Conservation (phyloP, 2,797 vertebrate species). For the Clamator glandarius region DNA sequence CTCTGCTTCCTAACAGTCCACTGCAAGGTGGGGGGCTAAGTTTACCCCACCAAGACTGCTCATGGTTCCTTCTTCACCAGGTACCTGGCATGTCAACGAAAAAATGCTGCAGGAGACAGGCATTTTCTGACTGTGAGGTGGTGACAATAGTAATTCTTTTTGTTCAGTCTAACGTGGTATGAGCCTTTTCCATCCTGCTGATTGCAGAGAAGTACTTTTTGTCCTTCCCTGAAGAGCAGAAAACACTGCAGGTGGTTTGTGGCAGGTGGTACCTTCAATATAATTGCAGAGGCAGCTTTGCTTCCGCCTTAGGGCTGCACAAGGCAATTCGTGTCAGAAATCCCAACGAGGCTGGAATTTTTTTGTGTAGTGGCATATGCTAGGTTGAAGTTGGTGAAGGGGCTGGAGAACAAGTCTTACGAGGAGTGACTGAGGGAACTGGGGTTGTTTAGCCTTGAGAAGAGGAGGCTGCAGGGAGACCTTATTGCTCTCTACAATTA, state of each 20-base stretch:
- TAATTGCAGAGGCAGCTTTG: not conserved
- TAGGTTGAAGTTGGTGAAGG: not conserved
- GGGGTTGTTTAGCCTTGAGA: too few species aligned
- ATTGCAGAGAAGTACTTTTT: not conserved
- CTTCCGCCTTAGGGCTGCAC: not conserved
- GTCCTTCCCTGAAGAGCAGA: not conserved
- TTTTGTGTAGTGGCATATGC: not conserved
- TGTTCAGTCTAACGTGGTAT: not conserved
- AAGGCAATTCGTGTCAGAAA: not conserved
- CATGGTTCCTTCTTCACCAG: not conserved
- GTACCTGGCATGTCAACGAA: fast-evolving
- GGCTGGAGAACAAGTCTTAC: too few species aligned
- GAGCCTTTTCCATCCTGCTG: not conserved
- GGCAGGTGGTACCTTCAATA: not conserved
- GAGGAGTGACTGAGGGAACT: too few species aligned
- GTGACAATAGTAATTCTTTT: not conserved
- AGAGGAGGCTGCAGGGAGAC: too few species aligned
- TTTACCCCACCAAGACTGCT: not conserved
- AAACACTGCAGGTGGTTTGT: not conserved
- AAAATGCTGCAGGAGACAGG: not conserved
- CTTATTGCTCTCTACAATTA: too few species aligned
- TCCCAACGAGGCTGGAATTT: not conserved
- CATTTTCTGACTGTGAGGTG: not conserved
- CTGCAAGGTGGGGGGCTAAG: not conserved
- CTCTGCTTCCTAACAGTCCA: not conserved